Conservation (phyloP, 30 jellyfish, hydroid and myxozoan species). For the Rhopilema esculentum region DNA sequence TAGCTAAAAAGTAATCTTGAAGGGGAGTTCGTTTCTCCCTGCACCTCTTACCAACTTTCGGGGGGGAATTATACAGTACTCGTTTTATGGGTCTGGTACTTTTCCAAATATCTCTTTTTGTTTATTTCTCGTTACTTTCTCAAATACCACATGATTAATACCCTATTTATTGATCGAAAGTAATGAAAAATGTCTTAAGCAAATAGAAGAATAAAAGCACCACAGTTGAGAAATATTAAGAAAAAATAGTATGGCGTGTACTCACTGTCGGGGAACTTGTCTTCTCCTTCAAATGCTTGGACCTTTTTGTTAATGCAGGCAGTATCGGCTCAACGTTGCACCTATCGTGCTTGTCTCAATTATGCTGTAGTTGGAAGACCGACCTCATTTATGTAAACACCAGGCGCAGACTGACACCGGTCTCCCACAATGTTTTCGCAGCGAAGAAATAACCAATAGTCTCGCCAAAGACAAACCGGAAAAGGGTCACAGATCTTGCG, state of each 20-base stretch:
- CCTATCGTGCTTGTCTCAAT: neutral
- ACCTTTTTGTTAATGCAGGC: neutral
- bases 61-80: too few relatives aligned
- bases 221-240: too few relatives aligned
- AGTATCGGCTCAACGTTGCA: neutral
- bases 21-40: too few relatives aligned
- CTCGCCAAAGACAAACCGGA: slow-evolving; percentile 59
- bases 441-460: slow-evolving; percentile 50
- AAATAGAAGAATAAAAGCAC: neutral
- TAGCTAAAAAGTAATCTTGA: too few relatives aligned
- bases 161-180: too few relatives aligned
- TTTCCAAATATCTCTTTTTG: too few relatives aligned
- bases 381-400: slow-evolving; percentile 25
- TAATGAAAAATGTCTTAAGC: neutral
- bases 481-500: slow-evolving; percentile 36
- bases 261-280: neutral
- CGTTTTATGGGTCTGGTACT: too few relatives aligned
- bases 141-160: too few relatives aligned
- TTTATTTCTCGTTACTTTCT: too few relatives aligned
- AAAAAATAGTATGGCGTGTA: neutral
- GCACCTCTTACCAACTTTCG: too few relatives aligned
- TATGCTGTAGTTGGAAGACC: neutral
- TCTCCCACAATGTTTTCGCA: slow-evolving; percentile 54
- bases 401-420: slow-evolving; percentile 50
- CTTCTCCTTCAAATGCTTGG: neutral